Conservation (phyloP, 2,797 vertebrate species). For the Pampus argenteus region DNA sequence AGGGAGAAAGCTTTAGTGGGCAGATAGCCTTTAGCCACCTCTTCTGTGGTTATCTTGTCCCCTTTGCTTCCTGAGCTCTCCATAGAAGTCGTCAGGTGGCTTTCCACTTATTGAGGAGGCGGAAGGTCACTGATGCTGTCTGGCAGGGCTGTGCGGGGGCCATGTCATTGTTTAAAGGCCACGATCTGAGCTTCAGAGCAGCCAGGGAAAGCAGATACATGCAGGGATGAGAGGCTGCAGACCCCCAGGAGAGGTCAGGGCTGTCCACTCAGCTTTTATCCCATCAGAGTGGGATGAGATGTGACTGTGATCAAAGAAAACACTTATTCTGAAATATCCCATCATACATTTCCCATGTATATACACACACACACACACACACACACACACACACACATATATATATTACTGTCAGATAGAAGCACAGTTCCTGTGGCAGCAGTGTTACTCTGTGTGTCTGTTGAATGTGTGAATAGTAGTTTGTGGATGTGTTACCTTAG, state of each 20-base stretch:
- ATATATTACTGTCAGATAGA: too few relatives aligned
- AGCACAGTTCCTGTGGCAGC: background rate
- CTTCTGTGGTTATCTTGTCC: conserved; percentile 8
- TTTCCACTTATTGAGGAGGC: conserved; percentile 42
- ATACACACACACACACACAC: too few relatives aligned
- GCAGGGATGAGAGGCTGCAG: conserved; percentile 43
- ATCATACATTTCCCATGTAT: background rate
- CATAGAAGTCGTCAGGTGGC: conserved; percentile 52
- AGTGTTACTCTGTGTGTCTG: background rate
- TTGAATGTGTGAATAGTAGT: background rate
- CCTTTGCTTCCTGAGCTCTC: conserved; percentile 30
- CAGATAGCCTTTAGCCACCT: conserved; percentile 25
- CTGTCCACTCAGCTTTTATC: conserved; percentile 39
- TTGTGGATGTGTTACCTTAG: background rate
- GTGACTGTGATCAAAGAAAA: conserved; percentile 38
- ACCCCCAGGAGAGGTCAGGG: conserved; percentile 20
- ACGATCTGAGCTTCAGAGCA: conserved; percentile 51
- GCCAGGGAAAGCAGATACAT: conserved; percentile 32
- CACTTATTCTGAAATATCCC: conserved; percentile 6
- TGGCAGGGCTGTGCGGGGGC: conserved; percentile 37
- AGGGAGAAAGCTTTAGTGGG: background rate
- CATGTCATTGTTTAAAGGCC: conserved; percentile 65
- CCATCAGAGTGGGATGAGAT: conserved; percentile 19
- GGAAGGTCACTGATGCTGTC: conserved; percentile 67
- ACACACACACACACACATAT: too few relatives aligned